A percentile compares a stretch with the other conserved stretches of the same genome.
Evolutionary conservation across 2,797 vertebrate species (phyloP).

Genomic region (Strix occidentalis): DNA sequence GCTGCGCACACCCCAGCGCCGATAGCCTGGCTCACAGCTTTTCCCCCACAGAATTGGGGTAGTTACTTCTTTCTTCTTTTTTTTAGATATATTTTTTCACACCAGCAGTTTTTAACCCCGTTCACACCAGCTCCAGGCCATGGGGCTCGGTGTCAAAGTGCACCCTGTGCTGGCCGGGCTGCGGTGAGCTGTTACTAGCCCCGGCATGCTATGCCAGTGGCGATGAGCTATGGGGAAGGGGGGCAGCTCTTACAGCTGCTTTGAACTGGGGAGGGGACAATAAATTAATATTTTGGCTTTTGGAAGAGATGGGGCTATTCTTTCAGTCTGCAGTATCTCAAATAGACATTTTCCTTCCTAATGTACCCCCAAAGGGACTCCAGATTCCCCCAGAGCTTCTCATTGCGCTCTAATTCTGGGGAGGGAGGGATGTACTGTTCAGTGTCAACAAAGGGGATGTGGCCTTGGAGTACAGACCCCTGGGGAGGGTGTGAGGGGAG

Average conservation of each 20-base stretch:
- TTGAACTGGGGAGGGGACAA: neutral
- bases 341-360: neutral
- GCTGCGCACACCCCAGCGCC: accelerated
- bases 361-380: neutral
- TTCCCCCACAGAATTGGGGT: neutral
- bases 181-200: neutral
- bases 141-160: neutral
- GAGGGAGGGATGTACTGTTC: neutral
- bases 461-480: neutral
- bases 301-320: neutral
- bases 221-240: neutral
- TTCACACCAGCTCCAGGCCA: neutral
- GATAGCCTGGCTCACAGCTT: neutral
- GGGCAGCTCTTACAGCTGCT: neutral
- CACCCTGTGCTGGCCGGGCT: neutral
- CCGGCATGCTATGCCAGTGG: accelerated
- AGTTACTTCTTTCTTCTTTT: neutral
- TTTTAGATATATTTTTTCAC: neutral
- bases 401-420: neutral
- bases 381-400: neutral
- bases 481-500: too few relatives aligned
- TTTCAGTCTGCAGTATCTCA: neutral
- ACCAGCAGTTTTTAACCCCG: neutral
- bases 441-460: neutral
- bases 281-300: neutral